A percentile compares a stretch with the other conserved stretches of the same genome.
phyloP scores from a whole-genome alignment of 1,140 invertebrate species.

The Sycobia sp. region DNA sequence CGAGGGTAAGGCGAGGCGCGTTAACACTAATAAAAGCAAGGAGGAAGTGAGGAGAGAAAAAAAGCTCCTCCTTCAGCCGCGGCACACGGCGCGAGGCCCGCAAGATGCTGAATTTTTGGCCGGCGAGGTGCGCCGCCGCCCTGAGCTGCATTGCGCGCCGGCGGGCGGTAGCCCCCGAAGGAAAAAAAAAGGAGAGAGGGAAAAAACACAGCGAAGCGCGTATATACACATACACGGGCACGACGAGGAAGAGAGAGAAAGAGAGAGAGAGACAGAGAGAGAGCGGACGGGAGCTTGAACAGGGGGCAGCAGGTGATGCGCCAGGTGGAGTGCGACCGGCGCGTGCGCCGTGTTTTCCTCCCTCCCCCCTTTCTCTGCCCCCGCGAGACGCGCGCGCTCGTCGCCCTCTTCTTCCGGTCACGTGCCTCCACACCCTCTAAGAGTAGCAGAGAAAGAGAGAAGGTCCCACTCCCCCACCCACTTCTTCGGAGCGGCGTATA shows the following conservation, averaged over 20 bases:
- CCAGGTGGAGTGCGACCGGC: slow-evolving; percentile 60
- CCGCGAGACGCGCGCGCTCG: too few relatives aligned
- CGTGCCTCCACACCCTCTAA: slow-evolving; percentile 46
- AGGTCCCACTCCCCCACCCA: slow-evolving; percentile 43
- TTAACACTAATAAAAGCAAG: too few relatives aligned
- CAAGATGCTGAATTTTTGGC: too few relatives aligned
- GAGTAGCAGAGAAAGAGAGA: too few relatives aligned
- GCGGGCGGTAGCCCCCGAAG: neutral
- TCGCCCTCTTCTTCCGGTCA: slow-evolving; percentile 51
- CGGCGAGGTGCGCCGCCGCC: neutral
- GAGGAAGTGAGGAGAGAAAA: too few relatives aligned
- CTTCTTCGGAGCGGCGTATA: slow-evolving; percentile 24
- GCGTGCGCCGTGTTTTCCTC: slow-evolving; percentile 52
- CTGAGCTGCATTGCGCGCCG: neutral
- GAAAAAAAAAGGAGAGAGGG: slow-evolving; percentile 4
- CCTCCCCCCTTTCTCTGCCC: neutral
- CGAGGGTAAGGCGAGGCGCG: too few relatives aligned
- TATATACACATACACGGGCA: too few relatives aligned
- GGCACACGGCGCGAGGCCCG: too few relatives aligned
- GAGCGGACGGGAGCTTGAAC: slow-evolving; percentile 49
- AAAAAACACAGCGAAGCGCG: slow-evolving; percentile 33
- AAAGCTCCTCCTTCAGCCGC: too few relatives aligned
- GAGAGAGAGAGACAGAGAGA: slow-evolving; percentile 38
- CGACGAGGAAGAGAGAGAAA: slow-evolving; percentile 30
- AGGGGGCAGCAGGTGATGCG: slow-evolving; percentile 62